phyloP scores from a whole-genome alignment of 2,888 invertebrate species.

The Melanargia galathea region DNA sequence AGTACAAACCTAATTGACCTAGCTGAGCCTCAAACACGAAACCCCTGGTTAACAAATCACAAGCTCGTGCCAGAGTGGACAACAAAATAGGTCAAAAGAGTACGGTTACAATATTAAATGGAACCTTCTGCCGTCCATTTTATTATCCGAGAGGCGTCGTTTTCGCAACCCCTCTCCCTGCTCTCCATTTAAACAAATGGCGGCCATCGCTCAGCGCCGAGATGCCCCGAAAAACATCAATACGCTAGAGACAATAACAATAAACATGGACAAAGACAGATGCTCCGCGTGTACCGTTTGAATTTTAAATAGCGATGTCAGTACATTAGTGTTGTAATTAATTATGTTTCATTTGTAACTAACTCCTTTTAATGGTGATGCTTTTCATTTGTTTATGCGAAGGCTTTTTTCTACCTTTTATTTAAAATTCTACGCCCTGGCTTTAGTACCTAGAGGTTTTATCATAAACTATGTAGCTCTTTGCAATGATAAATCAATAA shows the following conservation, averaged over 20 bases:
- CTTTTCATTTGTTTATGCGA: neutral
- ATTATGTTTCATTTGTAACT: neutral
- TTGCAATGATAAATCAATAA: no score
- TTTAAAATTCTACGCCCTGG: no score
- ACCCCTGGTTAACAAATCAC: no score
- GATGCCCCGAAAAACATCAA: neutral
- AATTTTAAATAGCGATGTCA: slow-evolving; percentile 2
- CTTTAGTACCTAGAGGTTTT: no score
- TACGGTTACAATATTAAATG: neutral
- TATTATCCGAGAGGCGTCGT: neutral
- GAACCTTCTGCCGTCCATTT: neutral
- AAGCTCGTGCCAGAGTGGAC: neutral
- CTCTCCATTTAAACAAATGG: slow-evolving; percentile 1
- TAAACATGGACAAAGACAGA: slow-evolving; percentile 7
- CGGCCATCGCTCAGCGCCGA: slow-evolving; percentile 2
- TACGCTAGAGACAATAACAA: slow-evolving; percentile 7
- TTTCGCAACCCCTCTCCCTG: no score
- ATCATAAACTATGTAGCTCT: no score
- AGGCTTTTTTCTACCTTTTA: no score
- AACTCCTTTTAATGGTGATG: neutral
- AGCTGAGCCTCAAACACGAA: neutral
- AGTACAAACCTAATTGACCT: neutral
- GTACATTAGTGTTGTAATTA: neutral
- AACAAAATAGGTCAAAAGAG: neutral
- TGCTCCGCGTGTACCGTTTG: neutral